These are phyloP conservation scores for Blastobasis adustella DNA, from an alignment of 2,888 invertebrate species.

Conservation along the genomic window DNA sequence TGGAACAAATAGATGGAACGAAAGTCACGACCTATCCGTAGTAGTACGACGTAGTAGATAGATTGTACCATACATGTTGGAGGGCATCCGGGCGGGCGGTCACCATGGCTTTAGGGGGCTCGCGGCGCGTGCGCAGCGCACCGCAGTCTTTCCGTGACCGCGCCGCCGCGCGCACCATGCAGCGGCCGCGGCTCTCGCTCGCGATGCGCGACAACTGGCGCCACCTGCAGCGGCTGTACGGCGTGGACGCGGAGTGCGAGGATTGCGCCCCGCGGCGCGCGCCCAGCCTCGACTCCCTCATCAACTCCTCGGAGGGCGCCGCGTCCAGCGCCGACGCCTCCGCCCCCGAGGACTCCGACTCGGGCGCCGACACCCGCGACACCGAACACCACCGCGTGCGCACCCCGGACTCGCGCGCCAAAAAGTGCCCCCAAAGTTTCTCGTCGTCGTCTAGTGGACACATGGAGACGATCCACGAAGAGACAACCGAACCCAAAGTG, in stretches of 20 bases:
- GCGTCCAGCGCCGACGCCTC: slow-evolving; percentile 77
- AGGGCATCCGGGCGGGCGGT: no score
- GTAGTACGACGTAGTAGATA: no score
- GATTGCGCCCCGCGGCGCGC: slow-evolving; percentile 51
- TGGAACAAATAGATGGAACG: no score
- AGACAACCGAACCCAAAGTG: slow-evolving; percentile 84
- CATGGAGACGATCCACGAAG: slow-evolving; percentile 90
- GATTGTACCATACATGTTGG: no score
- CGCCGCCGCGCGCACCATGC: slow-evolving; percentile 70
- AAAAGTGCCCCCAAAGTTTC: slow-evolving; percentile 65
- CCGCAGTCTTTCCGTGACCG: slow-evolving; percentile 50
- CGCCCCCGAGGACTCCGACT: slow-evolving; percentile 77
- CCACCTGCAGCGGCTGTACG: slow-evolving; percentile 65
- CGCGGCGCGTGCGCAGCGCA: slow-evolving; percentile 22
- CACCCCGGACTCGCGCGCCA: slow-evolving; percentile 36
- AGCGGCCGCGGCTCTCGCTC: slow-evolving; percentile 66
- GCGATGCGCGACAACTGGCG: slow-evolving; percentile 75
- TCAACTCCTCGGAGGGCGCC: slow-evolving; percentile 80
- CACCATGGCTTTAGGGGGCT: slow-evolving; percentile 6
- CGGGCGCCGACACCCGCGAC: slow-evolving; percentile 78
- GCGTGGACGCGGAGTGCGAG: slow-evolving; percentile 55
- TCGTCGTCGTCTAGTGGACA: slow-evolving; percentile 76
- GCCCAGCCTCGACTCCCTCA: slow-evolving; percentile 80
- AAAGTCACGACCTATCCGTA: no score
- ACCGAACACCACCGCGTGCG: slow-evolving; percentile 36